Evolutionary conservation across 2,888 invertebrate genomes (phyloP).

Genomic region (Drosophila recens): DNA sequence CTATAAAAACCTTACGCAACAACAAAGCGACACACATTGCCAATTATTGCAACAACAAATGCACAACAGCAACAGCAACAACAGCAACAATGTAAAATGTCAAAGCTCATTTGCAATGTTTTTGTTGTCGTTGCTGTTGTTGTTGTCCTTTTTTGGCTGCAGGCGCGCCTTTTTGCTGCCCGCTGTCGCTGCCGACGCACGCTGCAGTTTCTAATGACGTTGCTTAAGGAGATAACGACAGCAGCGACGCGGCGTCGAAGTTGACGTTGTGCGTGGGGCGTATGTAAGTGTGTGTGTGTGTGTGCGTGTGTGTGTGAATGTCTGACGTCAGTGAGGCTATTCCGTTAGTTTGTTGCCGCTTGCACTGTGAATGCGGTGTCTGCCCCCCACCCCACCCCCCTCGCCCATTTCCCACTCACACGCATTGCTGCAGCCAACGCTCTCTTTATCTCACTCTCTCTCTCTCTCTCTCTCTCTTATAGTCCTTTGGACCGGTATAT

Average conservation of each 20-base stretch:
- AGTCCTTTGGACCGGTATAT: conserved; percentile 27
- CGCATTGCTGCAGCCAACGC: neutral
- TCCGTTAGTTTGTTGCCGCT: conserved; percentile 30
- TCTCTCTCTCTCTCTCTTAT: neutral
- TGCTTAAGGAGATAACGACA: conserved; percentile 62
- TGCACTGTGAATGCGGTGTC: neutral
- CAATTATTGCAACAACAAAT: conserved; percentile 60
- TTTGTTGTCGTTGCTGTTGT: conserved; percentile 28
- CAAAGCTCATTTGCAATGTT: neutral
- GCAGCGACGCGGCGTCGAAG: conserved; percentile 19
- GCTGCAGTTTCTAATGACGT: conserved; percentile 73
- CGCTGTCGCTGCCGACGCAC: conserved; percentile 27
- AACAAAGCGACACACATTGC: conserved; percentile 62
- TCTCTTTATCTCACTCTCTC: neutral
- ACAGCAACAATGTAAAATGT: neutral
- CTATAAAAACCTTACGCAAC: conserved; percentile 82
- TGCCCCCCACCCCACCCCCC: neutral
- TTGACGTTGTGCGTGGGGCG: conserved; percentile 53
- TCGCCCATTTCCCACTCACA: neutral
- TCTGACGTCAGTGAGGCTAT: conserved; percentile 58
- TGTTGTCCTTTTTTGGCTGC: conserved; percentile 27
- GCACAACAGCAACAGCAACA: conserved; percentile 27
- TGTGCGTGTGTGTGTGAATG: conserved; percentile 40
- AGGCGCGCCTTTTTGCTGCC: conserved; percentile 55
- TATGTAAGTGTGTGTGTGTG: conserved; percentile 26